phyloP scores from a whole-genome alignment of 2,888 invertebrate species.

The Andrena chrysosceles region DNA sequence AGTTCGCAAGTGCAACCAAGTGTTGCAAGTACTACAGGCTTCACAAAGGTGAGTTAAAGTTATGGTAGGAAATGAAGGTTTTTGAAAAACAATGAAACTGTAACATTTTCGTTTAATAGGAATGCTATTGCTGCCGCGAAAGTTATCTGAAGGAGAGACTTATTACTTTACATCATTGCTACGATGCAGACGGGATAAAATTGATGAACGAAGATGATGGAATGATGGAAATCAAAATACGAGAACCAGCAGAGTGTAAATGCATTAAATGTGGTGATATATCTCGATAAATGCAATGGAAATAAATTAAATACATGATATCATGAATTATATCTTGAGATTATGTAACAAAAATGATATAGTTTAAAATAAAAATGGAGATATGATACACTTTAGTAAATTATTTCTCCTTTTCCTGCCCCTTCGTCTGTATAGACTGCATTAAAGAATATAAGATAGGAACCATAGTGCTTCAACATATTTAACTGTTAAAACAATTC shows the following conservation, averaged over 20 bases:
- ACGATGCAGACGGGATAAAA: constrained; percentile 94
- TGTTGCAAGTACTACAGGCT: constrained; percentile 94
- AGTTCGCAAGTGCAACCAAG: constrained; percentile 97
- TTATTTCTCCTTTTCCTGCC: constrained; percentile 11
- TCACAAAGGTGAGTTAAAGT: constrained; percentile 89
- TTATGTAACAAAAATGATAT: constrained; percentile 35
- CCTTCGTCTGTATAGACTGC: background rate
- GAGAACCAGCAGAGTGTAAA: constrained; percentile 95
- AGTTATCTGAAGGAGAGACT: constrained; percentile 93
- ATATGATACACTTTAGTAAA: constrained; percentile 5
- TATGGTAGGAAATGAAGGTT: background rate
- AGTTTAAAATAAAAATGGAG: constrained; percentile 44
- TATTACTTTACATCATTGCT: constrained; percentile 93
- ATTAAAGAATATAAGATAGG: constrained; percentile 1
- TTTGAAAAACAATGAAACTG: background rate
- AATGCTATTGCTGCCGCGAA: constrained; percentile 97
- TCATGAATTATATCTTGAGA: constrained; percentile 23
- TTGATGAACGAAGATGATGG: constrained; percentile 90
- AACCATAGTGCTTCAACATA: background rate
- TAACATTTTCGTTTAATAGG: constrained; percentile 86
- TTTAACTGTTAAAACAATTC: background rate
- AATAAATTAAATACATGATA: constrained; percentile 15
- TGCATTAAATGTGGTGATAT: constrained; percentile 96
- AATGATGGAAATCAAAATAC: constrained; percentile 92
- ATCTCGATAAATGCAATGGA: constrained; percentile 85